Evolutionary conservation across 2,888 invertebrate species (phyloP), one percentile per base, ranked within the genome.

Genomic region (Trachelus iudaicus): DNA sequence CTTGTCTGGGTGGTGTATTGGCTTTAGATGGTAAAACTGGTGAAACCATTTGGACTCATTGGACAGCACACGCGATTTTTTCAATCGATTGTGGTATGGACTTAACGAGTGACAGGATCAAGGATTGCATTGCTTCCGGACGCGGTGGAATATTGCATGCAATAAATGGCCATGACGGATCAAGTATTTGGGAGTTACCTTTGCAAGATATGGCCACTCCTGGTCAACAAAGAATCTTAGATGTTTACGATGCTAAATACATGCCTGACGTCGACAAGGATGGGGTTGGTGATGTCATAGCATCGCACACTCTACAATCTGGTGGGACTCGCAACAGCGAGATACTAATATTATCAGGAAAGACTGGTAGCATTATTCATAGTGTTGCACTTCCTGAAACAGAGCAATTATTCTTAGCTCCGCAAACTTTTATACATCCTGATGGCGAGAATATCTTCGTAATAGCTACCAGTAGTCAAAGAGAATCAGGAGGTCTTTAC

Each of bases 1-100:
- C 94, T 0, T 97, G 97, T 88, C 93, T 95, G 81, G 97, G 96
- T 6, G 96, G 97, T 11, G 93, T 96, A 13, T 91, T 96, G 82
- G 96, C 96, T 0, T 88, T 97, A n/a, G 94, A 96, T 89, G 97
- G 97, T 0, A 89, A 87, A 34, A 94, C 93, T 69, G 97, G 97
- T 1, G 92, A 93, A 56, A 93, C 94, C n/a, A 85, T 96, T 23
- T 97, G 97, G 97, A 94, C 94, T 69, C 94, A 94, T 82, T 96
- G 96, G 94, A 93, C 95, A 11, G 92, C 94, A 69, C 95, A 96
- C 84, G 95, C 96, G 83, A 93, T 97, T 31, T 96, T 95, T 89
- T 94, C 94, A 0, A 87, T 97, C 37, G 95, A 95, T 85, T 97
- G 97, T 89, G 93, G 93, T 31, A 92, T 93, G 30, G 97, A 97